These are phyloP conservation scores for Indri indri DNA, from an alignment of 2,113 vertebrate genomes.

Conservation along the genomic window DNA sequence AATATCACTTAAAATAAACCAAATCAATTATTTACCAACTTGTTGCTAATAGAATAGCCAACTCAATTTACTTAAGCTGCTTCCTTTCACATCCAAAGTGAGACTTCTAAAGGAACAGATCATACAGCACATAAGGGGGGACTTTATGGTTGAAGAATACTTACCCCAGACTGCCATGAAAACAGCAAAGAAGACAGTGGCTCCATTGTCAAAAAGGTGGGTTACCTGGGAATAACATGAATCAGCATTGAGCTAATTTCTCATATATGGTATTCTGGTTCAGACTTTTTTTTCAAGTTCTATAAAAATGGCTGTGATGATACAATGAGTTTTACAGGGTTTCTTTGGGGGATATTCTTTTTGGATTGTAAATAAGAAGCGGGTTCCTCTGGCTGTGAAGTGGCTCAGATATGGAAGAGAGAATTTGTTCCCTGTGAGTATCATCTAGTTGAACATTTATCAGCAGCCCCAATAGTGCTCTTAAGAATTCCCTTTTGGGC, in stretches of 20 bases:
- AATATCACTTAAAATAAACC: constrained; percentile 8
- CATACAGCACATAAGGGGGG: not conserved
- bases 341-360: not conserved
- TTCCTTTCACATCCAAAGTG: not conserved
- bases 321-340: not conserved
- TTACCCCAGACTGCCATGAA: constrained; percentile 99
- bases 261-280: not conserved
- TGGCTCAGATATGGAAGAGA: not conserved
- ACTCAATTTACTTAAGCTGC: not conserved
- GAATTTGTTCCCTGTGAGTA: not conserved
- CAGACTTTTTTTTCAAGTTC: not conserved
- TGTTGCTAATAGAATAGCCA: not conserved
- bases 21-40: not conserved
- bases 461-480: not conserved
- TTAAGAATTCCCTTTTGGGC: not conserved
- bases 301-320: not conserved
- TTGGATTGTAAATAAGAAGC: not conserved
- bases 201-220: constrained; percentile 97
- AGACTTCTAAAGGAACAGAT: not conserved
- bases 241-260: constrained; percentile 42
- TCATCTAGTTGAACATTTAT: not conserved
- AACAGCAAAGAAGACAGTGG: constrained; percentile 97
- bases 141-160: constrained; percentile 63
- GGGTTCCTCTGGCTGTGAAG: not conserved
- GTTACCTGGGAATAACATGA: constrained; percentile 87